Base-by-base conservation (phyloP, 2,888 invertebrate species). In the Strigamia maritima region DNA sequence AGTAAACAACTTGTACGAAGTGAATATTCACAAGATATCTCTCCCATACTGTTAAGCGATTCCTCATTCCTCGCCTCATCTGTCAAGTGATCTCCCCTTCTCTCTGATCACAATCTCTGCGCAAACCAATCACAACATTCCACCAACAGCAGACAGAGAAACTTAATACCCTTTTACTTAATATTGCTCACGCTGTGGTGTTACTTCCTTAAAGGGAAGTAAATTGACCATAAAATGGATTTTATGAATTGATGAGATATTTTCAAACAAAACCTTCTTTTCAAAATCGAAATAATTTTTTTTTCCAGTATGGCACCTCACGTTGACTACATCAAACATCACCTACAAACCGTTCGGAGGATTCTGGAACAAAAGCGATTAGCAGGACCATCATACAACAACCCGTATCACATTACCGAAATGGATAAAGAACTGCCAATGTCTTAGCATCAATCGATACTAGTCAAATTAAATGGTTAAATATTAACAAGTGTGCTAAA, bases 321-420 rank as follows among this genome's bases (percentile, higher is more conserved):
- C 80, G 97, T 97, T 86, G 94, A 94, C 83, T 98, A 98, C 88
- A 94, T 98, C 65, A 89, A 92, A 79, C 90, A 94, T 19, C 98
- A 98, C 85, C 89, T 98, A 60, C 91, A 92, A 82, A 97, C 97
- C 78, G 97, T 98, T 22, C 90, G 93, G 81, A 90, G 75, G 38
- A 40, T 75, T 40, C 14, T 75, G 75, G 38, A 75, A 24, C 75
- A 75, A 75, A 75, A n/a, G 19, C 40, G 40, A 40, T 12, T 75
- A 40, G 75, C 35, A 22, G 38, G 40, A 75, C 75, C 22, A 40
- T 40, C 40, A 35, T 75, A 75, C 38, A 40, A 35, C 40, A 40
- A 75, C 35, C 40, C 35, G 38, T 40, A 75, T 40, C 35, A 75
- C 38, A 40, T 40, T 75, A 75, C 40, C 75, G 75, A 75, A 40